Evolutionary conservation across 2,113 vertebrate species (phyloP), one percentile per base, ranked within the genome.

Genomic region (Etheostoma spectabile): DNA sequence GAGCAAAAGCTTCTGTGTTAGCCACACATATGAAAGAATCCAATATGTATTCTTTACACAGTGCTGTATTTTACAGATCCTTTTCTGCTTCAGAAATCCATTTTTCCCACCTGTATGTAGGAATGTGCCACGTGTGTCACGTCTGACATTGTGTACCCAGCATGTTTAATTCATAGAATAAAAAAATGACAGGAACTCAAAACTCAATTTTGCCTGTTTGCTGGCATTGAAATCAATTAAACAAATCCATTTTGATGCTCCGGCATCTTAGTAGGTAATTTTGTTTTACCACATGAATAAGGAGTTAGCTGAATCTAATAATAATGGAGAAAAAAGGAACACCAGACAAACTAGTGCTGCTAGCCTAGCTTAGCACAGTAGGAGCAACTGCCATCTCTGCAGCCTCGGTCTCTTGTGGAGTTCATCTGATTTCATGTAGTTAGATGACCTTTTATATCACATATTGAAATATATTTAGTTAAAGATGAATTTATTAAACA

Each of bases 21-120:
- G 6, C 14, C 46, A 45, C 13, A 65, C n/a, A 74, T 49, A n/a
- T 64, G 68, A 15, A 3, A 24, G 1, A 67, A 22, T 42, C 30
- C 52, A 14, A 8, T 73, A 15, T 35, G 16, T 30, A 19, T 30
- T 6, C 10, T 14, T 46, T 24, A 13, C 30, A 27, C 5, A n/a
- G 7, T 38, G 73, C n/a, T 42, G 33, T n/a, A 30, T 76, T 66
- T 35, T 67, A 13, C 55, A 60, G 45, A 45, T 72, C 69, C n/a
- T 14, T 21, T 27, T 71, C 53, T 59, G 53, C 38, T 46, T 6
- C 38, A 48, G 42, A 5, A 46, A 60, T 46, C 24, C 18, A 5
- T 56, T 64, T 35, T 38, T 10, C 30, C 18, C 55, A 22, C 27
- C 5, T 10, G 18, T 59, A 33, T n/a, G 24, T 72, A 48, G n/a